Base-by-base conservation (phyloP, 2,797 vertebrate species). In the Percopsis omiscomaycus region DNA sequence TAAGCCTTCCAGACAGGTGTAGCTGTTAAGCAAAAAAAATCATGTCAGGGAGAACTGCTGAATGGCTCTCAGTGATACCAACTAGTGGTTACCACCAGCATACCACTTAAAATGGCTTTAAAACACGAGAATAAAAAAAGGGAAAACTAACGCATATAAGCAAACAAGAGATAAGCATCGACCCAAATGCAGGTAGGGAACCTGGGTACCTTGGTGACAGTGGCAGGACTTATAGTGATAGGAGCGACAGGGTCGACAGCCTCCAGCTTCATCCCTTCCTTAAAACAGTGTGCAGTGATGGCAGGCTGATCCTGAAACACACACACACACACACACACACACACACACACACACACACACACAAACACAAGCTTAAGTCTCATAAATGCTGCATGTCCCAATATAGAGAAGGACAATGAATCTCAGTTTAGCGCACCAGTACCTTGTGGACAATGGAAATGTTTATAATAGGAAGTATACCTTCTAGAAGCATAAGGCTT, bases 261-360 rank as follows among this genome's bases (percentile, higher is more conserved):
- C 88, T 98, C 97, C 68, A 99, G 87, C 88, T 98, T 98, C 96
- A 98, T 98, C 58, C 95, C 95, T 84, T 94, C 89, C 72, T 92
- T 93, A 79, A 99, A 98, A 0, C 93, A 91, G 87, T 99, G 97
- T 61, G 89, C 71, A 53, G 89, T 82, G 2, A 97, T 87, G 73
- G 90, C 71, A 67, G 92, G 93, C 72, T 94, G 95, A 76, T 98
- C 96, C 97, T 99, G 82, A 90, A 71, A 85, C 54, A 82, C 14
- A 60, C 50, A 71, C 44, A 47, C 28, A 61, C 11, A 58, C 61
- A 55, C 57, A 5, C 44, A 44, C 16, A 32, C 52, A 51, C 65
- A 56, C 54, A 52, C 53, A 64, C 50, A 57, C 2, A 51, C 10
- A 58, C n/a, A 54, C 27, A 60, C 45, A 22, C 8, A 52, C 49